Percentiles rank a stretch among this genome's conserved stretches.
phyloP scores from a whole-genome alignment of 2,113 vertebrate species.

The Cygnus buccinator region DNA sequence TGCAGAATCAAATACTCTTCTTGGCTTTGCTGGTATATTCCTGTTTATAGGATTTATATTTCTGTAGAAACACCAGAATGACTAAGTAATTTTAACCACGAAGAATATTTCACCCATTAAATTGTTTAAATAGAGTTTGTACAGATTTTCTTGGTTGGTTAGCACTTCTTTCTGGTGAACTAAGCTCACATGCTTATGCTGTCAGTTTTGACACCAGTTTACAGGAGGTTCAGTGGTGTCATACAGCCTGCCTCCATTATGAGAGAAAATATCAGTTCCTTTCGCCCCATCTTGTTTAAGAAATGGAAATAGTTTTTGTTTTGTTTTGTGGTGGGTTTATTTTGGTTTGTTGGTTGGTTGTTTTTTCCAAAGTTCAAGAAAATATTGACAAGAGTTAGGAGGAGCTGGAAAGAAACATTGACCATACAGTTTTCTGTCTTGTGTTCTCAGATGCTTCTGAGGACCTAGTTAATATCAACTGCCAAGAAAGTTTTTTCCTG shows the following conservation, averaged over 20 bases:
- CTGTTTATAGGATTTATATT: neutral
- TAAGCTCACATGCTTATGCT: neutral
- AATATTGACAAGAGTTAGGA: neutral
- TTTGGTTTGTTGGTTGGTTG: neutral
- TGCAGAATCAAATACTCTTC: neutral
- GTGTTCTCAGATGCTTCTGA: neutral
- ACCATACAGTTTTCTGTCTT: neutral
- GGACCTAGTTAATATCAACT: neutral
- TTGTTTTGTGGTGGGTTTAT: neutral
- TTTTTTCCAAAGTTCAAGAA: neutral
- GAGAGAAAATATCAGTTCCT: neutral
- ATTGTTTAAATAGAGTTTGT: neutral
- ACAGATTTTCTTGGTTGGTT: neutral
- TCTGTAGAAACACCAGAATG: neutral
- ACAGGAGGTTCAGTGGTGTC: neutral
- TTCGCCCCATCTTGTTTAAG: neutral
- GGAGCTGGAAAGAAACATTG: neutral
- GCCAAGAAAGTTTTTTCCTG: conserved; percentile 4
- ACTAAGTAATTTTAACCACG: neutral
- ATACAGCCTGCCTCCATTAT: neutral
- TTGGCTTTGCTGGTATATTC: neutral
- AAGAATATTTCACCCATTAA: neutral
- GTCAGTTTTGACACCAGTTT: neutral
- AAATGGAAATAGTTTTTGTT: neutral
- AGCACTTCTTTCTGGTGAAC: neutral